A percentile compares a stretch with the other conserved stretches of the same genome.
These are phyloP conservation scores for Acrocera orbiculus DNA, from an alignment of 2,888 invertebrate genomes.

Conservation along the genomic window DNA sequence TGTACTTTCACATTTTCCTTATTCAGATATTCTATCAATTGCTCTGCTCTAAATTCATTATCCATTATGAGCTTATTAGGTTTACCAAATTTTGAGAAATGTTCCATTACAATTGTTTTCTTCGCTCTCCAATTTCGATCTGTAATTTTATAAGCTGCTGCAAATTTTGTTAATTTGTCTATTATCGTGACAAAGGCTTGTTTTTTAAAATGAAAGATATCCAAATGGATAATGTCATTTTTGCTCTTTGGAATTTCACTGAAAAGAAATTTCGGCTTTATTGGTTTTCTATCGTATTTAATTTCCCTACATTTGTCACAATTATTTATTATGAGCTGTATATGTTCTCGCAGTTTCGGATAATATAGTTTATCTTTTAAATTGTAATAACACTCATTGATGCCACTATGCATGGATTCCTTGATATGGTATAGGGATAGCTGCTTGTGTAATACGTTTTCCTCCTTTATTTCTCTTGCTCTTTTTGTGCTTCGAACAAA, in stretches of 20 bases:
- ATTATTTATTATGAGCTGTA: not conserved
- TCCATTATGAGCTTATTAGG: conserved; percentile 5
- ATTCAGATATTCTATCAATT: conserved; percentile 2
- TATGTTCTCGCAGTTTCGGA: not conserved
- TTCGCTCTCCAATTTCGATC: conserved; percentile 3
- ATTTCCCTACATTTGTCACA: not conserved
- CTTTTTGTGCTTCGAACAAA: not conserved
- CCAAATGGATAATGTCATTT: not conserved
- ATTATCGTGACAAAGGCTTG: conserved; percentile 5
- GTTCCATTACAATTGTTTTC: conserved; percentile 1
- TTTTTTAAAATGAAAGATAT: conserved; percentile 1
- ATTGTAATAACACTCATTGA: conserved; percentile 4
- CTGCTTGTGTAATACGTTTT: conserved; percentile 1
- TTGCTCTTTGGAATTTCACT: not conserved
- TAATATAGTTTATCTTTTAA: conserved; percentile 2
- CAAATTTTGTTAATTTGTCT: too few relatives aligned
- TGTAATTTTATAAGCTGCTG: conserved; percentile 3
- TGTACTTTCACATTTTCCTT: conserved; percentile 5
- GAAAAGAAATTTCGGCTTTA: not conserved
- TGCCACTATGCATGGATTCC: conserved; percentile 7
- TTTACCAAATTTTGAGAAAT: conserved; percentile 5
- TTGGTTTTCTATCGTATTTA: conserved; percentile 2
- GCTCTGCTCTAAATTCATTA: conserved; percentile 7
- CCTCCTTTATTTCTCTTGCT: conserved; percentile 1
- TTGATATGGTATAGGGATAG: conserved; percentile 1